Evolutionary conservation across 2,888 invertebrate species (phyloP).

Genomic region (Ditylenchus weischeri): DNA sequence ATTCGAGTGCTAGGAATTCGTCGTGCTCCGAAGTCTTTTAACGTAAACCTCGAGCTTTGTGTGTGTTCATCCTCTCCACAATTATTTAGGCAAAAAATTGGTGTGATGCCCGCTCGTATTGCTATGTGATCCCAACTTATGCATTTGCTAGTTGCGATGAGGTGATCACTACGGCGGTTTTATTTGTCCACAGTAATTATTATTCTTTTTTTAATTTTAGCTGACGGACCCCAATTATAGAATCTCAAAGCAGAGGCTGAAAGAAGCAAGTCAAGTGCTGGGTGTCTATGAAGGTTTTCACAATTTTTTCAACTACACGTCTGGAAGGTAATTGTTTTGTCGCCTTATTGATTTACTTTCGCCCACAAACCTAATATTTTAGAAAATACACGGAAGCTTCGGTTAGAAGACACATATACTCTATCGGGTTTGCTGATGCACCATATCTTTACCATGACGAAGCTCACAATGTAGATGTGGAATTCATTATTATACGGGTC

Average conservation of each 20-base stretch:
- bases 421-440: slow-evolving; percentile 72
- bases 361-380: too few species aligned
- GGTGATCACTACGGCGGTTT: slow-evolving; percentile 16
- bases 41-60: slow-evolving; percentile 62
- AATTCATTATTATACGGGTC: slow-evolving; percentile 80
- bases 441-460: slow-evolving; percentile 62
- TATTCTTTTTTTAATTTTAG: slow-evolving; percentile 8
- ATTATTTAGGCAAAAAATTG: slow-evolving; percentile 80
- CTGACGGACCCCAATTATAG: slow-evolving; percentile 36
- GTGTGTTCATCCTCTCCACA: neutral
- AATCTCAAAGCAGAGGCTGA: slow-evolving; percentile 64
- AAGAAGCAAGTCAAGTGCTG: slow-evolving; percentile 71
- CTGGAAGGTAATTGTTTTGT: slow-evolving; percentile 71
- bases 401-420: slow-evolving; percentile 76
- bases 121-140: slow-evolving; percentile 85
- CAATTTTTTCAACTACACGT: slow-evolving; percentile 94
- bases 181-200: too few species aligned
- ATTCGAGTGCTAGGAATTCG: slow-evolving; percentile 65
- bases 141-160: slow-evolving; percentile 72
- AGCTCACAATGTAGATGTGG: slow-evolving; percentile 69
- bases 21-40: slow-evolving; percentile 63
- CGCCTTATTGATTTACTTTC: too few species aligned
- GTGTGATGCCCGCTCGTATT: slow-evolving; percentile 87
- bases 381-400: too few species aligned
- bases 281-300: slow-evolving; percentile 72